Evolutionary conservation across 2,888 invertebrate genomes (phyloP), one percentile per base, ranked within the genome.

Genomic region (Tuta absoluta): DNA sequence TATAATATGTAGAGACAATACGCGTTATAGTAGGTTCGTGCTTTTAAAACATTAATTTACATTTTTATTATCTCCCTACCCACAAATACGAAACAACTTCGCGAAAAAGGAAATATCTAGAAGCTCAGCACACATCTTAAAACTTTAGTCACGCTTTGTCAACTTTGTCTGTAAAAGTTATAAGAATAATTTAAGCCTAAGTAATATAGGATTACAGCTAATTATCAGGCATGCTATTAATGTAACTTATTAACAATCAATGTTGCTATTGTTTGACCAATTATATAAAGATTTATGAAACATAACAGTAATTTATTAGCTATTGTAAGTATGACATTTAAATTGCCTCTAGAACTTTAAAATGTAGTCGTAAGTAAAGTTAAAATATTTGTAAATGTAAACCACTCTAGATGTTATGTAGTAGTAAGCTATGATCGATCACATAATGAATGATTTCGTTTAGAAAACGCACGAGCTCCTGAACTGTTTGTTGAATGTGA

Each of bases 401-500:
- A 38, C n/a, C 58, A 58, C 38, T 33, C 33, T 58, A 58, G 21
- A 58, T 38, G 58, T 58, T 38, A 14, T n/a, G n/a, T n/a, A n/a
- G 3, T 49, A 11, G 51, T 53, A 5, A 48, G 48, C 19, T 23
- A 23, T 23, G 11, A 53, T 8, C 37, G 17, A 24, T 60, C 64
- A 64, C 64, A 8, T 21, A 51, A 45, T 57, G 57, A 41, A 57
- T 63, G 56, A 56, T 19, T 41, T 68, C 69, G 68, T 68, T 65
- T 64, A 67, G 76, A 76, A 78, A 80, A 78, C 78, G 82, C 77
- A 72, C 71, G 56, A 33, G 64, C 73, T 72, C 73, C 69, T 73
- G 69, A 69, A 76, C 69, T 79, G 76, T 75, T 78, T 86, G 86
- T 86, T 87, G 84, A 86, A 87, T 91, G 89, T 89, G 87, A 86